Percentiles rank a stretch among this genome's conserved stretches.
Evolutionary conservation across 2,888 invertebrate species (phyloP).

Genomic region (Orchesellides sinensis): DNA sequence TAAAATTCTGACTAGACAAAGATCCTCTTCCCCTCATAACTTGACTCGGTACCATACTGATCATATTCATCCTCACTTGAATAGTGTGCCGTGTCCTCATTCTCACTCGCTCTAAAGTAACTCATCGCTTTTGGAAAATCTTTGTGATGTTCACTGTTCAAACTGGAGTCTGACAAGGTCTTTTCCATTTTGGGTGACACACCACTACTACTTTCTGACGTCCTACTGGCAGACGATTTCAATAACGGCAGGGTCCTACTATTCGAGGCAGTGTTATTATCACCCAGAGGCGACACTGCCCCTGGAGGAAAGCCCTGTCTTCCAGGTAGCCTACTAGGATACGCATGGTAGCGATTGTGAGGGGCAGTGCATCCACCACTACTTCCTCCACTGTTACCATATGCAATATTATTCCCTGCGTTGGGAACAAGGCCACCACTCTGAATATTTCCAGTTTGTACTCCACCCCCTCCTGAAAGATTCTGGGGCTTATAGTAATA

Average conservation of each 20-base stretch:
- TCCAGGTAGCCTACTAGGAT: slow-evolving; percentile 26
- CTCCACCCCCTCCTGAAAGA: background rate
- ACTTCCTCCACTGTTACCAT: background rate
- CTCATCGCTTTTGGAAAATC: slow-evolving; percentile 71
- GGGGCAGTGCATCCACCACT: background rate
- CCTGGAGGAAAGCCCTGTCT: background rate
- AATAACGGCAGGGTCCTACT: slow-evolving; percentile 68
- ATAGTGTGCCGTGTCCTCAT: slow-evolving; percentile 63
- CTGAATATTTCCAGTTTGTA: too few relatives aligned
- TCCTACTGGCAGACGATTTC: slow-evolving; percentile 45
- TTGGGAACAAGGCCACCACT: background rate
- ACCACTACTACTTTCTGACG: slow-evolving; percentile 54
- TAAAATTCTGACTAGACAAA: slow-evolving; percentile 34
- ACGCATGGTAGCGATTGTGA: slow-evolving; percentile 50
- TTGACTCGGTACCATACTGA: slow-evolving; percentile 65
- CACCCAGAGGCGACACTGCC: slow-evolving; percentile 4
- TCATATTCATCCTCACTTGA: slow-evolving; percentile 74
- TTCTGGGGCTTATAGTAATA: slow-evolving; percentile 65
- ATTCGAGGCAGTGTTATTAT: slow-evolving; percentile 23
- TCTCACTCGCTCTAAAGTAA: slow-evolving; percentile 65
- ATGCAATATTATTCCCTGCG: background rate
- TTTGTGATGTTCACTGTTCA: slow-evolving; percentile 84
- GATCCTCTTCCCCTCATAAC: slow-evolving; percentile 59
- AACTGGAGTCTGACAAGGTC: slow-evolving; percentile 83
- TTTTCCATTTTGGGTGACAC: slow-evolving; percentile 70